These are phyloP conservation scores for Toxotes lorentzi DNA, from an alignment of 2,797 vertebrate genomes.

Conservation along the genomic window DNA sequence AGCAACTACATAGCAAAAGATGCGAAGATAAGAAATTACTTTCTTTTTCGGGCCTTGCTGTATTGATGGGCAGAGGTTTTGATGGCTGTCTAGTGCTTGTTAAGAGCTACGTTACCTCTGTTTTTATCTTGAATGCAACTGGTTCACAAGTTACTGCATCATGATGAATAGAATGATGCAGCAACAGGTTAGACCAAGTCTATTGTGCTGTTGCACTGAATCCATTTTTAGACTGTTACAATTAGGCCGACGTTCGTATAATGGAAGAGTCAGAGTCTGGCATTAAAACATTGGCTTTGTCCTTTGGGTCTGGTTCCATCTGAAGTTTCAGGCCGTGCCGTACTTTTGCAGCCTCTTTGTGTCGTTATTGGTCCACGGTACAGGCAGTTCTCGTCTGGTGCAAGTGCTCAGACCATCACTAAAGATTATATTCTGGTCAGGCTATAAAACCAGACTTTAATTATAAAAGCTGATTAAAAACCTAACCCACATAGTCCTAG, in stretches of 20 bases:
- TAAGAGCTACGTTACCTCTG: not conserved
- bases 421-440: not conserved
- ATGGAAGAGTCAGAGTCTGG: not conserved
- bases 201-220: slow-evolving; percentile 3
- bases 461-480: not conserved
- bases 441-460: not conserved
- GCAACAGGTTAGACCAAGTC: not conserved
- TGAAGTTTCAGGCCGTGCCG: slow-evolving; percentile 12
- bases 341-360: not conserved
- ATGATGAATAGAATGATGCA: slow-evolving; percentile 1
- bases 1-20: not conserved
- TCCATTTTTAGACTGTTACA: not conserved
- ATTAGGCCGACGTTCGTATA: not conserved
- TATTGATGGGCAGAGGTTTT: not conserved
- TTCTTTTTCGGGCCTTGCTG: not conserved
- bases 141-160: not conserved
- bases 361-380: not conserved
- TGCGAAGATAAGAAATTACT: too few relatives aligned
- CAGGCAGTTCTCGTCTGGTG: not conserved
- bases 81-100: not conserved
- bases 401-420: not conserved
- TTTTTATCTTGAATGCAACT: not conserved
- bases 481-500: not conserved
- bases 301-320: slow-evolving; percentile 18
- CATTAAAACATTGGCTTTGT: slow-evolving; percentile 1